Evolutionary conservation across 2,113 vertebrate genomes (phyloP), one percentile per base, ranked within the genome.

Genomic region (Nannobrachium achirus): DNA sequence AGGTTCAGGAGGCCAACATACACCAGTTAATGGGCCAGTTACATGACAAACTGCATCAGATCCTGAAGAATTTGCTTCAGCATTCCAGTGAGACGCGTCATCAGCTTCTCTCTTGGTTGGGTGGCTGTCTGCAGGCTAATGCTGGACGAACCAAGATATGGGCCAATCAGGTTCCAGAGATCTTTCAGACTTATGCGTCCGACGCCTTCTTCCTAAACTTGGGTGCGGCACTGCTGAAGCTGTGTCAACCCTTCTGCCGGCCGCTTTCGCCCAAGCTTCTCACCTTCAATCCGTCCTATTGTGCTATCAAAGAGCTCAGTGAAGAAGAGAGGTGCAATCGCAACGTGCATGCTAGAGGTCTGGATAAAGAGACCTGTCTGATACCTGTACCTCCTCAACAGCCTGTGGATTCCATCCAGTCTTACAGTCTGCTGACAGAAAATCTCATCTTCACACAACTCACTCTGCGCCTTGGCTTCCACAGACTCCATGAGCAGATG

Each of bases 151-250:
- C 95, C 71, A 99, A 98, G 88, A 99, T 99, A 20, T 99, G 98
- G 98, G 96, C 97, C 61, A 99, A 96, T 86, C 98, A 99, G 92
- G 97, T 98, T 95, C 97, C 98, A 0, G 98, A 98, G 89, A 95
- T 99, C 91, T 94, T 97, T 86, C 98, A 99, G 91, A 97, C 96
- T 94, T 98, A 96, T 0, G 94, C 97, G 55, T 98, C 97, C 0
- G 98, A 99, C 74, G 96, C 96, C 42, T 97, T 98, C 89, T 98
- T 99, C 84, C 90, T 99, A 65, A 99, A 97, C 84, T 82, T 99
- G 86, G 97, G 96, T 14, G 96, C 96, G 18, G 95, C 93, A 0
- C 94, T 99, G 25, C 91, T 98, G 45, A 95, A 93, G 89, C 92
- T 99, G n/a, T 99, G 98, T 89, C 98, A 98, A 91, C 98, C 98